phyloP scores from a whole-genome alignment of 1,140 invertebrate genomes.

The Lucilia cuprina region DNA sequence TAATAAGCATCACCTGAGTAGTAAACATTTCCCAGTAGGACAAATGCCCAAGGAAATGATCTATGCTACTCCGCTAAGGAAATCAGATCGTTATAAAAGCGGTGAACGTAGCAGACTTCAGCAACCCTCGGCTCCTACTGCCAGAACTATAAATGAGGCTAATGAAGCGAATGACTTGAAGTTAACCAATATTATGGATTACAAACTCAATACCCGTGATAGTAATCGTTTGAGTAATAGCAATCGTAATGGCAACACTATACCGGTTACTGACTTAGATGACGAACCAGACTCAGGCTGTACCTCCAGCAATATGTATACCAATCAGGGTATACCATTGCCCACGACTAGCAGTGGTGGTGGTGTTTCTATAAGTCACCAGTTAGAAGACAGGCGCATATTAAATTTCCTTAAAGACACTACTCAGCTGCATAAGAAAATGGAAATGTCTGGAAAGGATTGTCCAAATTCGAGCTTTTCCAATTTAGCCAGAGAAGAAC shows the following conservation, averaged over 20 bases:
- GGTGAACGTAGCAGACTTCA: slow-evolving; percentile 51
- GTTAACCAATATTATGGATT: slow-evolving; percentile 48
- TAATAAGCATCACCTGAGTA: slow-evolving; percentile 35
- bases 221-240: slow-evolving; percentile 49
- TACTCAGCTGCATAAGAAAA: slow-evolving; percentile 59
- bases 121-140: neutral
- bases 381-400: slow-evolving; percentile 59
- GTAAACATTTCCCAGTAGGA: slow-evolving; percentile 38
- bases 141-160: slow-evolving; percentile 9
- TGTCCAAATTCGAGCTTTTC: slow-evolving; percentile 61
- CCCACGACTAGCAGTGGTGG: slow-evolving; percentile 26
- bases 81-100: slow-evolving; percentile 62
- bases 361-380: slow-evolving; percentile 40
- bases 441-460: slow-evolving; percentile 57
- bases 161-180: slow-evolving; percentile 46
- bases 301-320: slow-evolving; percentile 50
- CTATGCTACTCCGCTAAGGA: slow-evolving; percentile 59
- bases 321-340: slow-evolving; percentile 43
- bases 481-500: slow-evolving; percentile 59
- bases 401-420: slow-evolving; percentile 62
- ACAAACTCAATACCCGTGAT: slow-evolving; percentile 45
- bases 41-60: slow-evolving; percentile 60
- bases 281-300: slow-evolving; percentile 51
- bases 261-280: slow-evolving; percentile 56
- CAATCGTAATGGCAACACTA: slow-evolving; percentile 52